Evolutionary conservation across 2,113 vertebrate species (phyloP), one percentile per base, ranked within the genome.

Genomic region (Ia io): DNA sequence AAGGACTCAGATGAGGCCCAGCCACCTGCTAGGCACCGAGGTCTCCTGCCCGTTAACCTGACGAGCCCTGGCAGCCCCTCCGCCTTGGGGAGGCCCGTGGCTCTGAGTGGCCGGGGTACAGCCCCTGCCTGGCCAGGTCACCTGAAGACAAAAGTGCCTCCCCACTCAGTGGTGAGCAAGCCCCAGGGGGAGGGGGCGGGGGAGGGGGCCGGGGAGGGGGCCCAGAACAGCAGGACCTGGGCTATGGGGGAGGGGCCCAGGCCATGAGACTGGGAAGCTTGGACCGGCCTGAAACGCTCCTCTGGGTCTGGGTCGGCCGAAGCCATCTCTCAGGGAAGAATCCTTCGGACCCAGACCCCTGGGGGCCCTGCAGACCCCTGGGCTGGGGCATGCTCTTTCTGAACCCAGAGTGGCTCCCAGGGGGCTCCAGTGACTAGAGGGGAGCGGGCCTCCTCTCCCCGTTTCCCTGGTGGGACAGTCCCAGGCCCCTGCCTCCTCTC

Each of bases 381-480:
- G 20, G 10, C 30, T 6, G 3, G 16, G n/a, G 25, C 7, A 30
- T 9, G 0, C 35, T 80, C 91, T 92, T 80, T 59, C n/a, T 76
- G 44, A 94, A 20, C 30, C n/a, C 56, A 49, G 4, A 92, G 59
- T n/a, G 22, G 35, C 16, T 95, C 23, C 59, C 32, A 30, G 20
- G 74, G 63, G 69, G 30, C 67, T 53, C 56, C 56, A 14, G 47
- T 25, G 80, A 49, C 37, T 49, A 30, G 14, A 84, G 70, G 37
- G 20, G 10, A 40, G 18, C 0, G 1, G 23, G 25, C 37, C 32
- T 20, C 44, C 17, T 20, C 32, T 30, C 3, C 23, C 42, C 5
- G 10, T 44, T 49, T 59, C 44, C 59, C 65, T 69, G 22, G 56
- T 4, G 23, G 30, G 61, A 40, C 9, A 32, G 73, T 49, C 3